A percentile compares a stretch with the other conserved stretches of the same genome.
Conservation (phyloP, 1,140 invertebrate genomes). For the Ceratosolen solmsi region DNA sequence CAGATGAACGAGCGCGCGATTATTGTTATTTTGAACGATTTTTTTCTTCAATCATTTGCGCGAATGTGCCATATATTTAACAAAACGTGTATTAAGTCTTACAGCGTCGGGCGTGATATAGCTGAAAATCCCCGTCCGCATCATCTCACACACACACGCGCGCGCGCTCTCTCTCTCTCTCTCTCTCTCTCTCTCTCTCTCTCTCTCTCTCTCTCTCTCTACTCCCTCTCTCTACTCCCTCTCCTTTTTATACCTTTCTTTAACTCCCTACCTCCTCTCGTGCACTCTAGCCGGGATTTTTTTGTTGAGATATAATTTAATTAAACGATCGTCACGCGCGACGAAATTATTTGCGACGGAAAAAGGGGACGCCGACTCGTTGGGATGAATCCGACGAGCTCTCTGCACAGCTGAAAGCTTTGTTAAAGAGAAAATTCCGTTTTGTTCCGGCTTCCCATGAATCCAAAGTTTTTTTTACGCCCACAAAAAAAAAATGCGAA, state of each 20-base stretch:
- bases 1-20: constrained; percentile 51
- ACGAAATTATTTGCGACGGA: constrained; percentile 43
- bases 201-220: neutral
- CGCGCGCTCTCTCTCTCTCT: constrained; percentile 42
- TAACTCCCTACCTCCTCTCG: constrained; percentile 36
- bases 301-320: constrained; percentile 47
- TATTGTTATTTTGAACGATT: neutral
- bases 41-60: neutral
- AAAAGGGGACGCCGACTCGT: constrained; percentile 7
- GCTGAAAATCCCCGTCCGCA: neutral
- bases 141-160: neutral
- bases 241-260: constrained; percentile 16
- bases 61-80: neutral
- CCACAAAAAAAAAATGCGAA: constrained; percentile 8
- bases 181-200: constrained; percentile 11
- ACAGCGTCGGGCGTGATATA: neutral
- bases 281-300: constrained; percentile 7
- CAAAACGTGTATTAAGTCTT: constrained; percentile 15
- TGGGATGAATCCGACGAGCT: constrained; percentile 7
- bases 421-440: constrained; percentile 49
- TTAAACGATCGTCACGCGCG: constrained; percentile 44
- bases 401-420: constrained; percentile 39
- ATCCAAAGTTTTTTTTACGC: constrained; percentile 19
- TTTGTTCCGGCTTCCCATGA: constrained; percentile 34
- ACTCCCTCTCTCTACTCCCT: neutral